Evolutionary conservation across 2,888 invertebrate species (phyloP), one percentile per base, ranked within the genome.

Genomic region (Aphidius colemani): DNA sequence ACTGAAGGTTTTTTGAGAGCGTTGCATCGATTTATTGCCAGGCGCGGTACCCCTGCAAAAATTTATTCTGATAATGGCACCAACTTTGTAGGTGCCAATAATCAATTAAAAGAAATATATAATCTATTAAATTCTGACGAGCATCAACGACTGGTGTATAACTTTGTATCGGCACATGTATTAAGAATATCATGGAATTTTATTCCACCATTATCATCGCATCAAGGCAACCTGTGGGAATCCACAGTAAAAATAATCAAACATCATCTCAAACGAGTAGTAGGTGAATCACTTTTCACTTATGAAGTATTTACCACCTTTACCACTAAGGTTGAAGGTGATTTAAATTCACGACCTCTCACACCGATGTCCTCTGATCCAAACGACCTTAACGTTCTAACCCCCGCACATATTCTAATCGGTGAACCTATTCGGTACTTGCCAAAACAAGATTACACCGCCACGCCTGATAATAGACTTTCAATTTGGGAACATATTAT

Each of bases 201-300:
- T 9, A 56, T 44, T 30, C 60, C 57, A 10, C 55, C 60, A 11
- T 7, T 53, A 45, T 63, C 70, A 3, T 72, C 73, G 0, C 69
- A 75, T 55, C 72, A 73, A 30, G 77, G 76, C 1, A 75, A 77
- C 0, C 50, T 76, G 1, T 76, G 75, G 75, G 75, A 78, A 56
- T 66, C 72, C 0, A 69, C 67, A 1, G 73, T 77, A 2, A 75
- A 77, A 55, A 64, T 68, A 1, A 69, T 75, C 2, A 80, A 80
- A 62, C 62, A 68, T 48, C 75, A 78, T 64, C 50, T 78, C 2
- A 65, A 66, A 10, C 61, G 72, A 8, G 63, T 71, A 0, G 59
- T 71, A 1, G 65, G 67, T 71, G 84, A 84, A 58, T 8, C 30
- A 56, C 53, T 61, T 40, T 63, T 63, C 11, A 73, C 66, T 1